Evolutionary conservation across 35 echinoderm and acorn worm species (phyloP), one percentile per base, ranked within the genome.

Genomic region (Strongylocentrotus purpuratus): DNA sequence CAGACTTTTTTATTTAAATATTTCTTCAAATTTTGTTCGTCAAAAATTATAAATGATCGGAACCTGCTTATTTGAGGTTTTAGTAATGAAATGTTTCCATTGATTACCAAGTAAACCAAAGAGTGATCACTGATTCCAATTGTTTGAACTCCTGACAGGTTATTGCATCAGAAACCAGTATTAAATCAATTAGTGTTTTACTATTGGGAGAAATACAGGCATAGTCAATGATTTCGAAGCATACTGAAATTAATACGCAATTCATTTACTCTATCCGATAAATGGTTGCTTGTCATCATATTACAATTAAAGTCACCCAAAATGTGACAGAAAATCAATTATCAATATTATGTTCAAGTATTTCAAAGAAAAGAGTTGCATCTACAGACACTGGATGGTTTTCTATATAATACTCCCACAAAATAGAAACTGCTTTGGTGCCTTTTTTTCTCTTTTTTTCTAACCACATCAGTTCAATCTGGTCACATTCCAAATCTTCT

Each of bases 401-500:
- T 87, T 31, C 86, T 87, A 35, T 87, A 87, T 31, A 87, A 31
- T 87, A 12, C 33, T 87, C n/a, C n/a, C n/a, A n/a, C n/a, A n/a
- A n/a, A n/a, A 86, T 11, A 10, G 0, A 9, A 86, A 86, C 33
- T 31, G 28, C 28, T 31, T 33, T 86, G 28, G 85, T 86, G 85
- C 85, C 33, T 2, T 33, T 86, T n/a, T 41, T 41, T 41, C 3
- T 41, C 3, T 3, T 87, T 87, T 13, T 87, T 87, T 15, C 20
- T 32, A 87, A 32, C 33, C 86, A 87, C n/a, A 87, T 87, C 33
- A 87, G n/a, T 87, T 87, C 86, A 87, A 87, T 87, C 6, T 31
- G 11, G 0, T 87, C 86, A 87, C 33, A 31, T 87, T 87, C 86
- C 20, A 87, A 87, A 87, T 87, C 86, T 87, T 28, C 33, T 28